Percentiles rank a stretch among this genome's conserved stretches.
Evolutionary conservation across 2,113 vertebrate genomes (phyloP).

Genomic region (Phoxinus phoxinus): DNA sequence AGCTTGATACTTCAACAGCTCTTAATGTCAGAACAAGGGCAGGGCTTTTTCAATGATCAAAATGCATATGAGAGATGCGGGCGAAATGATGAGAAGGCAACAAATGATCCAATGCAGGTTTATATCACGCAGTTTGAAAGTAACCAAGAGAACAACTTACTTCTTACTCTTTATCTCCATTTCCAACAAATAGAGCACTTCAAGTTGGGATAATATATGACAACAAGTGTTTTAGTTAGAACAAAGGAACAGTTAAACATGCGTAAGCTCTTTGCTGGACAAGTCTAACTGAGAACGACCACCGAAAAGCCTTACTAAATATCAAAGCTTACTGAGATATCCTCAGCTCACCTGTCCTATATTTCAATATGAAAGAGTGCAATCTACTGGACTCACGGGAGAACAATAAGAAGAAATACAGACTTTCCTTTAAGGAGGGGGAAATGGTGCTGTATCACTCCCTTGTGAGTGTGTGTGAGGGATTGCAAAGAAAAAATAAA

Average conservation of each 20-base stretch:
- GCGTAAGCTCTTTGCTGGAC: neutral
- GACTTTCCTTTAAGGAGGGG: too few relatives aligned
- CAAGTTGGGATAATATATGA: neutral
- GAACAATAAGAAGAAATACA: neutral
- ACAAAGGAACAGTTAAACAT: neutral
- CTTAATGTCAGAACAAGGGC: conserved; percentile 1
- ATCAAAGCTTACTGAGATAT: conserved; percentile 10
- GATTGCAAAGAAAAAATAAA: neutral
- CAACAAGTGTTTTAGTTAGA: neutral
- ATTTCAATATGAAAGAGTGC: conserved; percentile 52
- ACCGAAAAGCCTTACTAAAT: conserved; percentile 6
- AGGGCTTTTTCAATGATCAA: neutral
- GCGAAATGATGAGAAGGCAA: conserved; percentile 1
- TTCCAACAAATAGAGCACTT: conserved; percentile 15
- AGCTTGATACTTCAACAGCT: neutral
- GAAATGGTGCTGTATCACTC: neutral
- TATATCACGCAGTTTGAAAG: conserved; percentile 12
- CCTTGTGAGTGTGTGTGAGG: conserved; percentile 11
- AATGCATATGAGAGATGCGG: neutral
- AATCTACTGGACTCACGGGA: conserved; percentile 1
- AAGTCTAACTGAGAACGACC: neutral
- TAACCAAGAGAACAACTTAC: conserved; percentile 14
- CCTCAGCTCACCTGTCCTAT: conserved; percentile 50
- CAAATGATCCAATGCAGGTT: neutral
- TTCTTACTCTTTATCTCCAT: conserved; percentile 11